These are phyloP conservation scores for Tillus elongatus DNA, from an alignment of 2,888 invertebrate species.

Conservation along the genomic window DNA sequence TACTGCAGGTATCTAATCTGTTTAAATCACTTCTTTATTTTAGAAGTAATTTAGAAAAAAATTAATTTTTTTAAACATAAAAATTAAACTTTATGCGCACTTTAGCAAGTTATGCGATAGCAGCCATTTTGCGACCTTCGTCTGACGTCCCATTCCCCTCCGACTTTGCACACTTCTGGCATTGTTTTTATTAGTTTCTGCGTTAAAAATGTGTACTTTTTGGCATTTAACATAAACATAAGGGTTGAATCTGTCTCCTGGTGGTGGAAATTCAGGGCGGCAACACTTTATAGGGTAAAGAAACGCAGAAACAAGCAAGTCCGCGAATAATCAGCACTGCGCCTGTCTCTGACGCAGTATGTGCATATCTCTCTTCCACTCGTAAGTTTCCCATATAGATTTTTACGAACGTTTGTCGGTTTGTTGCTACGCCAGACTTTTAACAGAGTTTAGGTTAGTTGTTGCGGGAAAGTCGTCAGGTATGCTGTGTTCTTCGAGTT, in stretches of 20 bases:
- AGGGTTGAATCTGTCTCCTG: too few relatives aligned
- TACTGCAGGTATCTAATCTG: too few relatives aligned
- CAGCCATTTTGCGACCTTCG: conserved; percentile 38
- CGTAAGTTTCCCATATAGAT: conserved; percentile 13
- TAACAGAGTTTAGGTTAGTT: conserved; percentile 16
- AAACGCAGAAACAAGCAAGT: too few relatives aligned
- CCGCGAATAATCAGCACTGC: conserved; percentile 25
- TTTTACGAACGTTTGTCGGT: conserved; percentile 27
- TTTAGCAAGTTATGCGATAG: conserved; percentile 28
- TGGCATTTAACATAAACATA: too few relatives aligned
- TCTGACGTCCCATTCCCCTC: conserved; percentile 30
- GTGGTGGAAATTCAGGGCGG: too few relatives aligned
- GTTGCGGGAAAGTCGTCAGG: conserved; percentile 8
- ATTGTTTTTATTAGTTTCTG: conserved; percentile 26
- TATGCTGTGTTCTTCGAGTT: background rate
- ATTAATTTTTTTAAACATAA: too few relatives aligned
- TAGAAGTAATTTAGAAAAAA: too few relatives aligned
- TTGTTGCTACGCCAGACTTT: conserved; percentile 31
- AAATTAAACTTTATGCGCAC: conserved; percentile 28
- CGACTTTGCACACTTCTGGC: conserved; percentile 32
- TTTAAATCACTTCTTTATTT: too few relatives aligned
- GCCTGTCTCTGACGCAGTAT: conserved; percentile 21
- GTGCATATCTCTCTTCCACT: conserved; percentile 25
- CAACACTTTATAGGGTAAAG: too few relatives aligned
- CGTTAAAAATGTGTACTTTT: conserved; percentile 28